phyloP scores from a whole-genome alignment of 1,140 invertebrate species.

The Sarcophaga peregrina region DNA sequence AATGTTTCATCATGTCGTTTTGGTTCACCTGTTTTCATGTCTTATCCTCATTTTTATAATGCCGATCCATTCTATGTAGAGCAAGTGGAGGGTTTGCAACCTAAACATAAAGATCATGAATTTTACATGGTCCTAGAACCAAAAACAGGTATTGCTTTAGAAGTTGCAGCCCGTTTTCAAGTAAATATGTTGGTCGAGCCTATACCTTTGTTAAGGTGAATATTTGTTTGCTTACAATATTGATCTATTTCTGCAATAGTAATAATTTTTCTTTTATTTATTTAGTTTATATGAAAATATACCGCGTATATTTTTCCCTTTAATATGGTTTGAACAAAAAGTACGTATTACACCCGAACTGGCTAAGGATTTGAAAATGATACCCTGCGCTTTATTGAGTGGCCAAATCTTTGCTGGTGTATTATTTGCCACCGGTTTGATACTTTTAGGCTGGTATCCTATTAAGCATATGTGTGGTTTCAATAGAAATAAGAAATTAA shows the following conservation, averaged over 20 bases:
- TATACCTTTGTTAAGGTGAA: constrained; percentile 73
- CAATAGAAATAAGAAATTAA: neutral
- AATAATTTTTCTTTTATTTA: constrained; percentile 44
- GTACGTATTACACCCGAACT: constrained; percentile 72
- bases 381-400: constrained; percentile 51
- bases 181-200: constrained; percentile 80
- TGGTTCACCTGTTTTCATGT: constrained; percentile 84
- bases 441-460: constrained; percentile 58
- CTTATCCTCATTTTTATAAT: constrained; percentile 87
- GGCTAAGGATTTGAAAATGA: constrained; percentile 61
- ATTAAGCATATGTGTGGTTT: constrained; percentile 43
- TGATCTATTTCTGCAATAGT: too few relatives aligned
- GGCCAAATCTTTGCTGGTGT: constrained; percentile 61
- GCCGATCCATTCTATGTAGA: constrained; percentile 77
- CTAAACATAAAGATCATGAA: constrained; percentile 75
- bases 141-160: constrained; percentile 77
- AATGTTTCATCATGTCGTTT: constrained; percentile 79
- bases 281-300: constrained; percentile 74
- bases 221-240: neutral
- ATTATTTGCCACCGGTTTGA: constrained; percentile 56
- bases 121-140: constrained; percentile 82
- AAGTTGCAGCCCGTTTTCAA: constrained; percentile 80
- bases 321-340: constrained; percentile 82
- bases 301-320: constrained; percentile 77
- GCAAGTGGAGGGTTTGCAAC: constrained; percentile 76